These are phyloP conservation scores for Eudyptes chrysolophus DNA, from an alignment of 2,113 vertebrate genomes.

Conservation along the genomic window DNA sequence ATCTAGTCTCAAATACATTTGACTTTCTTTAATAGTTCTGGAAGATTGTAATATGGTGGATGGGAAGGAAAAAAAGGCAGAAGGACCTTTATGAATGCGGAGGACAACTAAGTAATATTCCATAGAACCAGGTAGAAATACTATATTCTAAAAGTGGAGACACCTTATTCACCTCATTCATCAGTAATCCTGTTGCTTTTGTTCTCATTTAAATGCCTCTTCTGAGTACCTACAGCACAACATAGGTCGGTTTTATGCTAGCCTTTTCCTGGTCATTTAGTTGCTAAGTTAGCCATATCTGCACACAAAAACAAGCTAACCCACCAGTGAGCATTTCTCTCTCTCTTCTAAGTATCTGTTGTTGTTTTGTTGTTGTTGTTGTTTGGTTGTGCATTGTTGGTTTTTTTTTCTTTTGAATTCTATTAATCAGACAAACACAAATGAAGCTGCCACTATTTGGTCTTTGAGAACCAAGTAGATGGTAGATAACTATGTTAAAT, in stretches of 20 bases:
- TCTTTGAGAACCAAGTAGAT: neutral
- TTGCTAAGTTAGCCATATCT: neutral
- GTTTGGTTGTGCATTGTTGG: neutral
- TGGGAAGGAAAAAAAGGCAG: neutral
- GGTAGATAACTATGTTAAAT: neutral
- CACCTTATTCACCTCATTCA: neutral
- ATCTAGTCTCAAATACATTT: neutral
- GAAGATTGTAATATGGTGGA: neutral
- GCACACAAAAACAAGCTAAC: neutral
- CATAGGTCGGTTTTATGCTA: neutral
- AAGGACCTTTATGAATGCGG: neutral
- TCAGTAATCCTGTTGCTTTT: neutral
- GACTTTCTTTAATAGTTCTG: neutral
- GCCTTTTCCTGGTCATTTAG: neutral
- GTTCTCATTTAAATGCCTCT: neutral
- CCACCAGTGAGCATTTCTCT: neutral
- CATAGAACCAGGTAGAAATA: neutral
- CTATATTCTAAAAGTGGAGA: neutral
- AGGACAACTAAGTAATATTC: neutral
- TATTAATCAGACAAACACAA: neutral
- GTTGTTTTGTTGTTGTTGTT: neutral
- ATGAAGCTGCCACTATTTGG: neutral
- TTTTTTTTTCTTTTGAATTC: neutral
- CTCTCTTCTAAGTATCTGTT: neutral
- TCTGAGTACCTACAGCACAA: neutral